Conservation (phyloP, 2,888 invertebrate species). For the Aplocera efformata region DNA sequence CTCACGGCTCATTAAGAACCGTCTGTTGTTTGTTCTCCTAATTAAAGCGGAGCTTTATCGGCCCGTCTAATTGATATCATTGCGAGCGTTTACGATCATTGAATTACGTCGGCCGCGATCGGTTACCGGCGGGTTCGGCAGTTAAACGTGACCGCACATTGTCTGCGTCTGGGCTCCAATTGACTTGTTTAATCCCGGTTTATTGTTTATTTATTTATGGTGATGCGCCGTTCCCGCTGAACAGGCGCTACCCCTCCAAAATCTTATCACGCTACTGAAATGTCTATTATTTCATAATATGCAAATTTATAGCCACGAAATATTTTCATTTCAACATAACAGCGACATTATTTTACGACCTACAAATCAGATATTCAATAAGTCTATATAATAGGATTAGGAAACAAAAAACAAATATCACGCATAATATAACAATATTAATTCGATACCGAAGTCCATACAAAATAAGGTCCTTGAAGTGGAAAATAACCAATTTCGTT, state of each 20-base stretch:
- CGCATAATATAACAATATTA: constrained; percentile 73
- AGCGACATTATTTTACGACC: constrained; percentile 29
- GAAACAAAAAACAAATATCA: constrained; percentile 57
- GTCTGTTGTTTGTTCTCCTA: constrained; percentile 79
- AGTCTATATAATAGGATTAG: constrained; percentile 48
- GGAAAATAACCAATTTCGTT: constrained; percentile 79
- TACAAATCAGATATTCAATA: constrained; percentile 44
- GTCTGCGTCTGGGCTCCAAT: constrained; percentile 66
- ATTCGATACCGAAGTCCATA: constrained; percentile 45
- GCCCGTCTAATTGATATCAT: constrained; percentile 78
- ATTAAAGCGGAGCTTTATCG: constrained; percentile 79
- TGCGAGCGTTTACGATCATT: constrained; percentile 78
- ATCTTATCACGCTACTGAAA: too few species aligned
- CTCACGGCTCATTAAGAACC: constrained; percentile 76
- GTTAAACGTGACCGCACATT: constrained; percentile 76
- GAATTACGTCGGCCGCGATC: constrained; percentile 73
- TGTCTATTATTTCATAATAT: too few species aligned
- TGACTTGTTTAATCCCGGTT: constrained; percentile 74
- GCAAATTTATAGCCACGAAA: too few species aligned
- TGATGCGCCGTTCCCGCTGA: constrained; percentile 9
- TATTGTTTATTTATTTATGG: constrained; percentile 73
- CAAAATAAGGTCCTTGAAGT: constrained; percentile 61
- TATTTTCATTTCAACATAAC: too few species aligned
- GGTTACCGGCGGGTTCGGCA: constrained; percentile 65
- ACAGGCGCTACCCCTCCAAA: constrained; percentile 7